Conservation (phyloP, 2,888 invertebrate genomes). For the Drosophila melanocephala region DNA sequence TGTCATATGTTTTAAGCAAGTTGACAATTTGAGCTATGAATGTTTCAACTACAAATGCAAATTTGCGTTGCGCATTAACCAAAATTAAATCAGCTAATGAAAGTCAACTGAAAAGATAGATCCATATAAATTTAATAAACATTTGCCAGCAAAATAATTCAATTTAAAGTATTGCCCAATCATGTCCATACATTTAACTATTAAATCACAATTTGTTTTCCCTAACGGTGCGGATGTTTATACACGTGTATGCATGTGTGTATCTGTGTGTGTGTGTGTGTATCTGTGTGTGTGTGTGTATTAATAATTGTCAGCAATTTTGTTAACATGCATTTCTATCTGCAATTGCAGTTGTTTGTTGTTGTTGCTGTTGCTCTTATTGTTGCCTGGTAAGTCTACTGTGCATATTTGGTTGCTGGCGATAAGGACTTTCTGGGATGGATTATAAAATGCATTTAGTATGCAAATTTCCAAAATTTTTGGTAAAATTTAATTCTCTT, state of each 20-base stretch:
- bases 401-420: conserved; percentile 9
- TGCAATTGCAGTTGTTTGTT: conserved; percentile 19
- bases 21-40: conserved; percentile 40
- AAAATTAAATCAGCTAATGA: conserved; percentile 70
- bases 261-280: conserved; percentile 2
- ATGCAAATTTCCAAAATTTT: conserved; percentile 35
- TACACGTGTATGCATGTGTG: not conserved
- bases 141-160: conserved; percentile 60
- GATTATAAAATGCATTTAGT: conserved; percentile 45
- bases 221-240: conserved; percentile 7
- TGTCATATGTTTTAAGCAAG: conserved; percentile 22
- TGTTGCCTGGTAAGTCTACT: conserved; percentile 17
- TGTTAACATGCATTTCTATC: conserved; percentile 61
- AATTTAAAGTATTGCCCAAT: conserved; percentile 44
- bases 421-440: conserved; percentile 39
- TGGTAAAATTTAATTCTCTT: conserved; percentile 26
- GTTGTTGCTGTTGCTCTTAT: not conserved
- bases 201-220: conserved; percentile 64
- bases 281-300: conserved; percentile 22
- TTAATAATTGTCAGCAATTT: conserved; percentile 75
- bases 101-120: conserved; percentile 58
- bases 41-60: conserved; percentile 33
- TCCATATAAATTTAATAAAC: conserved; percentile 68
- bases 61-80: conserved; percentile 63
- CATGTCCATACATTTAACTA: conserved; percentile 40